Conservation (phyloP, 2,113 vertebrate genomes). For the Megaptera novaeangliae region DNA sequence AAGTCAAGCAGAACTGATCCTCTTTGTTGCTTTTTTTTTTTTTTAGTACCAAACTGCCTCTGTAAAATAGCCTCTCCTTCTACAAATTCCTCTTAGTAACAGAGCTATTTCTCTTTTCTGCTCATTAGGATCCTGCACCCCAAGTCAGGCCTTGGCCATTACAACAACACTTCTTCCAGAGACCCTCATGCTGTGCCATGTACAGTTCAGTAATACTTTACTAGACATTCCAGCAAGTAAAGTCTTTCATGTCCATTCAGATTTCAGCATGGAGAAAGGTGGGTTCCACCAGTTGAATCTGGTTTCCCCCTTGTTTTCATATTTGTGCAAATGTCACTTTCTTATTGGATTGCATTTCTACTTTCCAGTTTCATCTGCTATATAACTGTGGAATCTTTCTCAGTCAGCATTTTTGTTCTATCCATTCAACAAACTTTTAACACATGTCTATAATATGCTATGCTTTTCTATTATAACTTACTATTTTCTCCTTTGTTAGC, state of each 20-base stretch:
- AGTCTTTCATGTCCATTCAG: conserved; percentile 63
- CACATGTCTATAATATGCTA: not conserved
- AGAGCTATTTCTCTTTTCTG: not conserved
- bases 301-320: not conserved
- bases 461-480: not conserved
- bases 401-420: not conserved
- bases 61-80: not conserved
- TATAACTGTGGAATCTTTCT: not conserved
- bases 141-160: conserved; percentile 67
- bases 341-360: not conserved
- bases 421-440: not conserved
- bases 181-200: conserved; percentile 68
- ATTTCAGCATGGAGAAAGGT: conserved; percentile 75
- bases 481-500: not conserved
- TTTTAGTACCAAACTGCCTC: not conserved
- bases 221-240: conserved; percentile 63
- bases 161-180: conserved; percentile 63
- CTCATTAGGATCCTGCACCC: conserved; percentile 71
- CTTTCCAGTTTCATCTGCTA: not conserved
- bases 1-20: not conserved
- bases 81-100: not conserved
- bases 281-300: not conserved
- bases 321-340: not conserved
- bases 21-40: not conserved
- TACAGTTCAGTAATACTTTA: conserved; percentile 74